Evolutionary conservation across 2,888 invertebrate species (phyloP), one percentile per base, ranked within the genome.

Genomic region (Ormyrus nitidulus): DNA sequence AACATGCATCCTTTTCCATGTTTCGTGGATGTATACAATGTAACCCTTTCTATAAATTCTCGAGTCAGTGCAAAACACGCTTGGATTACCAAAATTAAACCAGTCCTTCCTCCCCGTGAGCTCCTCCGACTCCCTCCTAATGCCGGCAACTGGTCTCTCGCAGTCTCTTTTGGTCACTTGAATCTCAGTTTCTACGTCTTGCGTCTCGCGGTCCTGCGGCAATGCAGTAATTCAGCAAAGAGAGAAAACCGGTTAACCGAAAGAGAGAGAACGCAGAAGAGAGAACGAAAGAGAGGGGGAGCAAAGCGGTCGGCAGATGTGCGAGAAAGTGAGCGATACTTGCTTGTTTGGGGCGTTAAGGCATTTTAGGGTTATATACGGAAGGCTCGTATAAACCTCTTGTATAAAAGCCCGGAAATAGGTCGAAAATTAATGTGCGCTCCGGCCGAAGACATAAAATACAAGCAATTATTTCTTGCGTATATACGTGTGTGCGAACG

Each of bases 11-110:
- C n/a, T 13, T 58, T 34, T 7, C 58, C 58, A 11, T 58, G n/a
- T 62, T 10, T 13, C 44, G 34, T 44, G 34, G 34, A 34, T 34
- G 34, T 34, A 34, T 34, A 10, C 54, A 34, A 34, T 34, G 34
- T 34, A 34, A 34, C 34, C 34, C 56, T 69, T 54, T 49, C 64
- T 64, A 65, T 77, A 77, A 77, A 77, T 70, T 49, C 64, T 65
- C 64, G 8, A 13, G 51, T 34, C 77, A n/a, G 58, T 6, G 19
- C 77, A 71, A 77, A 77, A 64, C 65, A 71, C 80, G 74, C 71
- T 76, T 62, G 82, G 84, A 84, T 84, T 84, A 84, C 78, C 79
- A 81, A 80, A 80, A 83, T 83, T 82, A 83, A 83, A 81, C 77
- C 77, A 72, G 82, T 72, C 66, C 81, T 71, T 74, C 73, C 72